Base-by-base conservation (phyloP, 1,140 invertebrate species). In the Arctopsyche grandis region DNA sequence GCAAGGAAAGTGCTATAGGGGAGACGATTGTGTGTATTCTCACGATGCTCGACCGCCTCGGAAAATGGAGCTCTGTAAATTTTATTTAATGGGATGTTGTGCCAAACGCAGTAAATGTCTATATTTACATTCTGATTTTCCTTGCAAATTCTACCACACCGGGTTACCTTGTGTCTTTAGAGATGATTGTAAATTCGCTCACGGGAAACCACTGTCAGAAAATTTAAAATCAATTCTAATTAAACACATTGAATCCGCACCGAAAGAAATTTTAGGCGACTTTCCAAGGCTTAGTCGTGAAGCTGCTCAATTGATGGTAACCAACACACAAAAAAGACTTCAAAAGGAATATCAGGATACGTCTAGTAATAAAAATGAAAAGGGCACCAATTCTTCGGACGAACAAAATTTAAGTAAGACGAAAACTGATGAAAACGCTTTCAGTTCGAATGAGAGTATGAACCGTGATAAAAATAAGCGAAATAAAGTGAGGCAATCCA, bases 41-140 rank as follows among this genome's bases (percentile, higher is more conserved):
- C 97, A 98, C 86, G 93, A 96, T 83, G 92, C 92, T 73, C 89
- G 93, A 66, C 94, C 93, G 43, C 93, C 93, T 0, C 91, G 96
- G 77, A 98, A 98, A 89, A 91, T 96, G 90, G 97, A 99, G 86
- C 87, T 99, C 0, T 99, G 98, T 87, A 99, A 99, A 89, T 99
- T 98, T 89, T 99, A 98, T 88, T 86, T 98, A 52, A 97, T 96
- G 91, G 96, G 97, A 76, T 96, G 95, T 85, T 99, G 98, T 89
- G 95, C 95, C 9, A 99, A 99, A 89, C 92, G 95, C 81, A 96
- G 98, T 81, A 97, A 97, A 86, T 99, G 98, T 89, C 89, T 97
- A 1, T 99, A 98, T 85, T 96, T 99, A 94, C 98, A 99, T 89
- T 93, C 94, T 83, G 97, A 99, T 86, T 99, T 98, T 86, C 98